Evolutionary conservation across 2,797 vertebrate genomes (phyloP).

Genomic region (Phataginus tetradactyla): DNA sequence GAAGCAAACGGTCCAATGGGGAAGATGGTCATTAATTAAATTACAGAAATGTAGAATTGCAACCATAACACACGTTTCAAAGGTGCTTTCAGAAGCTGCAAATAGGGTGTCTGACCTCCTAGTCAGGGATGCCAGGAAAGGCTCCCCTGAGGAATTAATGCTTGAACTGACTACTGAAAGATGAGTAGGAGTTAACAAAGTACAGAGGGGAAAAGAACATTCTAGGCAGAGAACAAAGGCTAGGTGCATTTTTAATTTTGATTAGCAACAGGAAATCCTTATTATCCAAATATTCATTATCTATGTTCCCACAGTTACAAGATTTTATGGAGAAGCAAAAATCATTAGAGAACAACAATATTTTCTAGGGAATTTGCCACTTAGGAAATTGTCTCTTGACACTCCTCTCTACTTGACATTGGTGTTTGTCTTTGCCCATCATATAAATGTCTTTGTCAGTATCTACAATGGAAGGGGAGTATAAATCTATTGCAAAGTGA

Average conservation of each 20-base stretch:
- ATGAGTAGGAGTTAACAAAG: neutral
- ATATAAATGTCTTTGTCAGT: constrained; percentile 19
- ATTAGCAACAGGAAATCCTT: neutral
- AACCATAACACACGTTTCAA: neutral
- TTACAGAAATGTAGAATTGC: neutral
- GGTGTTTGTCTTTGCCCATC: neutral
- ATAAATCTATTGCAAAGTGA: constrained; percentile 19
- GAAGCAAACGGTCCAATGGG: neutral
- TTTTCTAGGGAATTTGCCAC: neutral
- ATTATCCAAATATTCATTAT: constrained; percentile 10
- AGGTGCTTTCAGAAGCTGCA: neutral
- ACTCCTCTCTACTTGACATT: neutral
- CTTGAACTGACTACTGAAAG: constrained; percentile 5
- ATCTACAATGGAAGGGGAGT: neutral
- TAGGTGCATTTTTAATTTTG: constrained; percentile 20
- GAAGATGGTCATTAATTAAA: constrained; percentile 9
- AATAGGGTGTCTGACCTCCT: neutral
- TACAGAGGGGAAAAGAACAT: neutral
- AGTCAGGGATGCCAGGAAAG: neutral
- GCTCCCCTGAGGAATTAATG: neutral
- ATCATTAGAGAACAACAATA: neutral
- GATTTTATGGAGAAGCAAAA: constrained; percentile 33
- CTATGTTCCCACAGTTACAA: neutral
- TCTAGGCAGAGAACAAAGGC: neutral
- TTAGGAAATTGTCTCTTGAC: constrained; percentile 15